A percentile compares a stretch with the other conserved stretches of the same genome.
phyloP scores from a whole-genome alignment of 2,888 invertebrate species.

The Acleris laterana region DNA sequence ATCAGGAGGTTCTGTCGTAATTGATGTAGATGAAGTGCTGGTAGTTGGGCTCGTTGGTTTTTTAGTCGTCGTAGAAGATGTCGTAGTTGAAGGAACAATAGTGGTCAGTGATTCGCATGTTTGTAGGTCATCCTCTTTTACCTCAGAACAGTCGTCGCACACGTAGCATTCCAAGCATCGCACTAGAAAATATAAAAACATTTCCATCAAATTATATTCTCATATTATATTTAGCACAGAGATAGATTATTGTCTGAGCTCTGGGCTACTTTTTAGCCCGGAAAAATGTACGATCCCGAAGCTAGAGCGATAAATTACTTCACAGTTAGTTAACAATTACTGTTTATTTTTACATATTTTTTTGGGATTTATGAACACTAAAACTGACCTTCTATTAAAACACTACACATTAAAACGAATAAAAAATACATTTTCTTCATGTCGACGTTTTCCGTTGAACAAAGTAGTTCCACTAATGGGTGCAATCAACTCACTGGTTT shows the following conservation, averaged over 20 bases:
- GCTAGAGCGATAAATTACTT: too few relatives aligned
- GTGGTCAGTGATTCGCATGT: conserved; percentile 46
- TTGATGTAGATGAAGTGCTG: conserved; percentile 5
- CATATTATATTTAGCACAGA: too few relatives aligned
- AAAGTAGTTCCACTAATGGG: conserved; percentile 19
- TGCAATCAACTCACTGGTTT: conserved; percentile 9
- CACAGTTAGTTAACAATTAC: not conserved
- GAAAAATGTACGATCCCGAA: too few relatives aligned
- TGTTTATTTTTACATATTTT: not conserved
- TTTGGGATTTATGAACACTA: not conserved
- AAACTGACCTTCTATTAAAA: conserved; percentile 22
- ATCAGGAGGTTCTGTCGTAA: conserved; percentile 12
- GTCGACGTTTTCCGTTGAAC: conserved; percentile 13
- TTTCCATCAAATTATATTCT: too few relatives aligned
- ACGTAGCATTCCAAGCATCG: conserved; percentile 59
- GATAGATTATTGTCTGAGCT: too few relatives aligned
- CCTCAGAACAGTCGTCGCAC: conserved; percentile 53
- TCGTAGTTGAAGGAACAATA: conserved; percentile 4
- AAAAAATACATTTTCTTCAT: conserved; percentile 17
- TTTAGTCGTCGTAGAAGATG: not conserved
- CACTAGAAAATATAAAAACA: conserved; percentile 49
- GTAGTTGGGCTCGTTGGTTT: not conserved
- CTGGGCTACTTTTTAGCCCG: too few relatives aligned
- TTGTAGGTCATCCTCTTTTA: conserved; percentile 44
- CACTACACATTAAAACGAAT: conserved; percentile 12